These are phyloP conservation scores for Phorcus lineatus DNA, from an alignment of 2,888 invertebrate species.

Conservation along the genomic window DNA sequence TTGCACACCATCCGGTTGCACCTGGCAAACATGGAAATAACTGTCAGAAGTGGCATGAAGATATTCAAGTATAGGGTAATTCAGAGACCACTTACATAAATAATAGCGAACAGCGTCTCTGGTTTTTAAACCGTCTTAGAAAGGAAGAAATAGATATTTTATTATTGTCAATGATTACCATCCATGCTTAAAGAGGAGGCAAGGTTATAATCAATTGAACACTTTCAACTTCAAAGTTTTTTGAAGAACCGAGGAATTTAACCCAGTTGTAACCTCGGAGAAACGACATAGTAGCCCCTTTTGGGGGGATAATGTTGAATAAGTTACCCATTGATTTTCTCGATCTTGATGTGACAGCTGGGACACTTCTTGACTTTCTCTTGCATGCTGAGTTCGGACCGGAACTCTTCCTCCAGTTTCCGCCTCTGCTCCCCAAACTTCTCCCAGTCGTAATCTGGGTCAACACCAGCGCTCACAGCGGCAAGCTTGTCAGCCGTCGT, in stretches of 20 bases:
- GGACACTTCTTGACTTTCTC: conserved; percentile 49
- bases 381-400: conserved; percentile 29
- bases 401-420: conserved; percentile 27
- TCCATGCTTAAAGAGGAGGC: no score
- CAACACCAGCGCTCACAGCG: neutral
- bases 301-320: no score
- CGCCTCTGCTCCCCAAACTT: conserved; percentile 27
- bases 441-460: conserved; percentile 27
- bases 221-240: no score
- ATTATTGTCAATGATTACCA: no score
- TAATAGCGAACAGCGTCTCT: no score
- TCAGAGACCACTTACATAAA: no score
- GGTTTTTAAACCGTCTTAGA: no score
- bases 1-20: conserved; percentile 64
- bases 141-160: no score
- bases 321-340: conserved; percentile 56
- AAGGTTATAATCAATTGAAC: no score
- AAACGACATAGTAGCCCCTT: no score
- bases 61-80: neutral
- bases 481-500: conserved; percentile 18
- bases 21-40: conserved; percentile 39
- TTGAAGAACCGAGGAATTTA: no score
- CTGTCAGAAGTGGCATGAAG: neutral
- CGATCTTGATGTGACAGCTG: conserved; percentile 46
- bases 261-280: no score